Evolutionary conservation across 2,888 invertebrate species (phyloP).

Genomic region (Altica lythri): DNA sequence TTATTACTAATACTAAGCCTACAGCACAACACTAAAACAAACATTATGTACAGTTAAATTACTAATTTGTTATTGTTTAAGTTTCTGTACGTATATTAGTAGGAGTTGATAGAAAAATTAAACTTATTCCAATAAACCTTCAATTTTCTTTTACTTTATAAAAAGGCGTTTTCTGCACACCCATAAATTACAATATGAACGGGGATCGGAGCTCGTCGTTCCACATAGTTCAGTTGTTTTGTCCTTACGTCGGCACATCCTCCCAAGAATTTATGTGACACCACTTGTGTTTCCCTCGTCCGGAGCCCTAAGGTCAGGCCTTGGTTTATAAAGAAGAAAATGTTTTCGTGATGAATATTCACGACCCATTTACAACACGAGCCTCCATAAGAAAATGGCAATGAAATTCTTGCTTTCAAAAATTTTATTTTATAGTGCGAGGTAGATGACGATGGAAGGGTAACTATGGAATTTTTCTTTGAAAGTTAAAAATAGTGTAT

Average conservation of each 20-base stretch:
- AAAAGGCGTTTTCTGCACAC: neutral
- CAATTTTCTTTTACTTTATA: neutral
- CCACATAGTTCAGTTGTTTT: conserved; percentile 25
- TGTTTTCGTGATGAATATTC: conserved; percentile 33
- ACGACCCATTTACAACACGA: conserved; percentile 22
- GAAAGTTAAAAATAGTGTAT: no score
- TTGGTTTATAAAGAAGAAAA: conserved; percentile 28
- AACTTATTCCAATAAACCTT: neutral
- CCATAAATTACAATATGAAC: conserved; percentile 15
- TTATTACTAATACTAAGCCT: no score
- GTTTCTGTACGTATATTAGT: no score
- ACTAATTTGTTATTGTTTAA: no score
- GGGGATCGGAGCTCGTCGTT: conserved; percentile 7
- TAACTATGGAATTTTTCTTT: no score
- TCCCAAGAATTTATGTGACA: conserved; percentile 30
- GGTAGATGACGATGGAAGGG: no score
- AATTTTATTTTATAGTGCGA: conserved; percentile 5
- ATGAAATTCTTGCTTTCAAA: neutral
- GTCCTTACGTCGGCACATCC: conserved; percentile 30
- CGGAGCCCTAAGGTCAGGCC: conserved; percentile 25
- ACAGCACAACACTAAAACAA: no score
- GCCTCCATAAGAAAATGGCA: conserved; percentile 2
- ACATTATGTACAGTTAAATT: no score
- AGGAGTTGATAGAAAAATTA: neutral
- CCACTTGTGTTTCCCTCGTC: conserved; percentile 23